Percentiles rank a stretch among this genome's conserved stretches.
phyloP scores from a whole-genome alignment of 2,113 vertebrate genomes.

The Colaptes auratus region DNA sequence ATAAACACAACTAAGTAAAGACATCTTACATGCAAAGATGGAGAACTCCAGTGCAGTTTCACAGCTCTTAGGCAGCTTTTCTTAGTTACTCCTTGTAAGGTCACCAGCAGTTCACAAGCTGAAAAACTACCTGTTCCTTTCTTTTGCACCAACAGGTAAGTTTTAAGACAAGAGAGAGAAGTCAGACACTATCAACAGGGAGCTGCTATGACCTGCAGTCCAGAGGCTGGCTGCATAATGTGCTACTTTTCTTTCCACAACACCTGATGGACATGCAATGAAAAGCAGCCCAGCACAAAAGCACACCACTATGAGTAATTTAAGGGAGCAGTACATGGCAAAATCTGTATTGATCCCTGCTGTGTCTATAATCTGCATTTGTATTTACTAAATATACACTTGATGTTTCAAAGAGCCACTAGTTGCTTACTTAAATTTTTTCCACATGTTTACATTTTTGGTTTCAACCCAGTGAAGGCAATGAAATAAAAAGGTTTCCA shows the following conservation, averaged over 20 bases:
- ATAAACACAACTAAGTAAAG: background rate
- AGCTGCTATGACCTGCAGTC: background rate
- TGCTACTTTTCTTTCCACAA: background rate
- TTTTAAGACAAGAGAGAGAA: background rate
- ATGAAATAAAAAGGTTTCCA: slow-evolving; percentile 61
- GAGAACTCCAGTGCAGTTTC: background rate
- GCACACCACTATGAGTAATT: background rate
- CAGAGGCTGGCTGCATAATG: background rate
- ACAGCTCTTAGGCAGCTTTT: background rate
- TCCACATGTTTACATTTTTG: slow-evolving; percentile 42
- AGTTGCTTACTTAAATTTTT: slow-evolving; percentile 57
- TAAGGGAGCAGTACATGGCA: background rate
- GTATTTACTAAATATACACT: slow-evolving; percentile 49
- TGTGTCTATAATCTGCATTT: background rate
- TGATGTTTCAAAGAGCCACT: background rate
- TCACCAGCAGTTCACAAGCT: background rate
- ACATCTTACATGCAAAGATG: background rate
- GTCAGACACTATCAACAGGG: background rate
- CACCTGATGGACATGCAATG: background rate
- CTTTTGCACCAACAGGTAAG: background rate
- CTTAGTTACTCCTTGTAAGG: background rate
- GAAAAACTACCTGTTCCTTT: background rate
- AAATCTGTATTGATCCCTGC: background rate
- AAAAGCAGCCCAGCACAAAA: background rate
- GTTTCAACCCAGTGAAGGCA: background rate